These are phyloP conservation scores for Athrips mouffetella DNA, from an alignment of 2,888 invertebrate genomes.

Conservation along the genomic window DNA sequence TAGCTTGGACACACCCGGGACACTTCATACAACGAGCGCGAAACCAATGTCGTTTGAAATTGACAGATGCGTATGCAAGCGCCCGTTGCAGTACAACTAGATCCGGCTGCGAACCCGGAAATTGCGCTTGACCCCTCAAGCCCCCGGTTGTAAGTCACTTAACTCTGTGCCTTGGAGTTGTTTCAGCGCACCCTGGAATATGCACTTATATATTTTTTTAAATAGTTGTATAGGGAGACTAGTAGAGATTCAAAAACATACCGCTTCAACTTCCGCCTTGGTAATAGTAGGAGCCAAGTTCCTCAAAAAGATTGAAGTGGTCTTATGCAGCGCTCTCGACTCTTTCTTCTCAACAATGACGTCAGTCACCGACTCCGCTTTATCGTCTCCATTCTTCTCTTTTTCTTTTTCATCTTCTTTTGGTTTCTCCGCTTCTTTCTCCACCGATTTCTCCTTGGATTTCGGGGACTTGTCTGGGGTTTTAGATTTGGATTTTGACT, in stretches of 20 bases:
- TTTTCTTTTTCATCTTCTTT: conserved; percentile 44
- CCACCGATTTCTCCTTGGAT: conserved; percentile 50
- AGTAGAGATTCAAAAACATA: conserved; percentile 61
- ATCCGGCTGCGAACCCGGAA: too few species aligned
- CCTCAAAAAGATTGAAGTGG: conserved; percentile 96
- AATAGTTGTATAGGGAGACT: too few species aligned
- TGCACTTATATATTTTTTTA: too few species aligned
- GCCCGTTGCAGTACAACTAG: too few species aligned
- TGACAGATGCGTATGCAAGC: too few species aligned
- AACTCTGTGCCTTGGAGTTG: too few species aligned
- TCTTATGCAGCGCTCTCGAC: conserved; percentile 91
- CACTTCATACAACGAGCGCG: too few species aligned
- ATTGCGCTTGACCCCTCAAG: too few species aligned
- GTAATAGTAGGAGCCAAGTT: conserved; percentile 98
- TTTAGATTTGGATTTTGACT: conserved; percentile 52
- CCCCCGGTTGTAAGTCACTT: too few species aligned
- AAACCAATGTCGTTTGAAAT: too few species aligned
- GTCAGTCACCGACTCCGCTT: conserved; percentile 74
- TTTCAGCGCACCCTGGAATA: too few species aligned
- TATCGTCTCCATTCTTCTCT: conserved; percentile 59
- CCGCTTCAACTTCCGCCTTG: conserved; percentile 96
- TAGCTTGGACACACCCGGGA: too few species aligned
- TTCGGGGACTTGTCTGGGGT: conserved; percentile 53
- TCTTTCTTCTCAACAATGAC: conserved; percentile 64
- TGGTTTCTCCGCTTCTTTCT: conserved; percentile 52